Evolutionary conservation across 1,140 invertebrate species (phyloP).

Genomic region (Drosophila ananassae): DNA sequence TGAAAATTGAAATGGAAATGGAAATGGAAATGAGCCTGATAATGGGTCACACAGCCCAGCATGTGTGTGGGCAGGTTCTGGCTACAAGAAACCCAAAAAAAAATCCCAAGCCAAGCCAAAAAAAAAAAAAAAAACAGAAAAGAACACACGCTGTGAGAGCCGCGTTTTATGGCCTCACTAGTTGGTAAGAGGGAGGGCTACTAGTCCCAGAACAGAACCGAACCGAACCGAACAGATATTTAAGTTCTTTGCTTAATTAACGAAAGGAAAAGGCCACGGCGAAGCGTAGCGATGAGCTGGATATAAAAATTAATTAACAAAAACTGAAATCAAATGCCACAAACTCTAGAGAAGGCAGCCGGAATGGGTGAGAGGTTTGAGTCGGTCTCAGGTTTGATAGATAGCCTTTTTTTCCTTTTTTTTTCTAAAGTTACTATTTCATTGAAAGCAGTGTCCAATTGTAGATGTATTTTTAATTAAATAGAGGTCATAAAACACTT

Average conservation of each 20-base stretch:
- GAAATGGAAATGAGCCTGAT: constrained; percentile 48
- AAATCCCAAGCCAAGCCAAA: background rate
- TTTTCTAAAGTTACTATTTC: background rate
- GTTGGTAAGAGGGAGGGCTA: background rate
- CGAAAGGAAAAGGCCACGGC: constrained; percentile 47
- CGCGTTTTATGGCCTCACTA: constrained; percentile 51
- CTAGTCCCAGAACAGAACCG: background rate
- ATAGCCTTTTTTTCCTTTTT: too few species aligned
- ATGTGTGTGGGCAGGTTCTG: constrained; percentile 50
- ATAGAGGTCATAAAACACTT: constrained; percentile 31
- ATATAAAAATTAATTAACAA: constrained; percentile 79
- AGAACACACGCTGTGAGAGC: constrained; percentile 64
- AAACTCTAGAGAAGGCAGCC: constrained; percentile 1
- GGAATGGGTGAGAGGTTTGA: background rate
- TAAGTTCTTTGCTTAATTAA: constrained; percentile 78
- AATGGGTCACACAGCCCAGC: constrained; percentile 25
- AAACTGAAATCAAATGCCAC: constrained; percentile 50
- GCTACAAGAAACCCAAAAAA: background rate
- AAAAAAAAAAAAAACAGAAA: constrained; percentile 11
- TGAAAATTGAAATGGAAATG: constrained; percentile 43
- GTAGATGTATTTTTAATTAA: constrained; percentile 29
- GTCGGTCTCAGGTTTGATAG: too few species aligned
- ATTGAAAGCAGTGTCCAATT: background rate
- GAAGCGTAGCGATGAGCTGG: constrained; percentile 67
- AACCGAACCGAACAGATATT: constrained; percentile 32